Evolutionary conservation across 2,113 vertebrate genomes (phyloP).

Genomic region (Eolophus roseicapilla): DNA sequence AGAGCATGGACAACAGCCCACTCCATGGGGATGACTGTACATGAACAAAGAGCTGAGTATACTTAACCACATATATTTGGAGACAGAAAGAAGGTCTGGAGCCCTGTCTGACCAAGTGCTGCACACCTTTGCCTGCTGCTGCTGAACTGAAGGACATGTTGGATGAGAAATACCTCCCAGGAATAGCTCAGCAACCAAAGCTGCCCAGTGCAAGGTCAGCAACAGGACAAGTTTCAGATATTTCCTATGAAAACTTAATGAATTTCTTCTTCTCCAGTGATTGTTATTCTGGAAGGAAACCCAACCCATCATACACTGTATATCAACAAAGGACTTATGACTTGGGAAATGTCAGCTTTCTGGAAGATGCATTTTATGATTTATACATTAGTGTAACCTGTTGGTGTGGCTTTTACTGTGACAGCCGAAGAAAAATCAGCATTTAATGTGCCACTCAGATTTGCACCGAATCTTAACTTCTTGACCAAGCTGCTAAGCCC

Average conservation of each 20-base stretch:
- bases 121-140: not conserved
- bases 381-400: not conserved
- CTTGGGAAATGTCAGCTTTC: not conserved
- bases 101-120: not conserved
- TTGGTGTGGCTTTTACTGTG: not conserved
- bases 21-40: not conserved
- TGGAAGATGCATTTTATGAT: not conserved
- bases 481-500: not conserved
- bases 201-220: not conserved
- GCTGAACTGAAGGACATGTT: not conserved
- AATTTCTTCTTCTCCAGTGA: not conserved
- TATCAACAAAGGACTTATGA: not conserved
- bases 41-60: accelerated
- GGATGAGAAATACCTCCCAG: not conserved
- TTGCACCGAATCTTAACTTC: not conserved
- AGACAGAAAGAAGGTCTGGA: not conserved
- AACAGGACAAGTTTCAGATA: not conserved
- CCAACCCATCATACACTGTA: not conserved
- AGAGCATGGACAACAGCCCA: not conserved
- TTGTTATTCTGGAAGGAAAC: not conserved
- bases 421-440: not conserved
- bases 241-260: not conserved
- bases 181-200: not conserved
- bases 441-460: not conserved
- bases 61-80: accelerated